These are phyloP conservation scores for Eupithecia centaureata DNA, from an alignment of 2,888 invertebrate species.

Conservation along the genomic window DNA sequence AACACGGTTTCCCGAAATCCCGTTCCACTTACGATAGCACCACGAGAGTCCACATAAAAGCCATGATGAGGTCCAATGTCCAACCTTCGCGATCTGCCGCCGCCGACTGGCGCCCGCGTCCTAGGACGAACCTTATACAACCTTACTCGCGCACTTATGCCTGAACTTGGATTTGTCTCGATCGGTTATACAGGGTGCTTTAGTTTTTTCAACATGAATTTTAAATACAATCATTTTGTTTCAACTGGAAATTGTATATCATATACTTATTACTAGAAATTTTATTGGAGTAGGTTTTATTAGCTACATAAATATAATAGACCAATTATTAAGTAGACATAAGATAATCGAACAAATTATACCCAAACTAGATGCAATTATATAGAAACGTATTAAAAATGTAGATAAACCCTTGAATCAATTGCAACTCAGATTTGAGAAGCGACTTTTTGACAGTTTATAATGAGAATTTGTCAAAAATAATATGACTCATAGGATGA, in stretches of 20 bases:
- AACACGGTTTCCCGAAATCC: background rate
- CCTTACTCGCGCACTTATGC: slow-evolving; percentile 64
- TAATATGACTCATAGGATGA: no score
- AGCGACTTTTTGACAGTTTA: no score
- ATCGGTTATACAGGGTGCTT: slow-evolving; percentile 69
- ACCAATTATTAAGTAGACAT: no score
- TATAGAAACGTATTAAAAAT: no score
- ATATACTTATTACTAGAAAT: no score
- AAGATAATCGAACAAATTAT: no score
- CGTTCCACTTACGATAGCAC: slow-evolving; percentile 53
- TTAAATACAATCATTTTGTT: background rate
- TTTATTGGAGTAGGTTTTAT: no score
- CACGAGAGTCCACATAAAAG: slow-evolving; percentile 45
- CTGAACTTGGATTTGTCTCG: slow-evolving; percentile 83
- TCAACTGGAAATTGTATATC: background rate
- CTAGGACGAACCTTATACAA: slow-evolving; percentile 72
- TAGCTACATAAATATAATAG: no score
- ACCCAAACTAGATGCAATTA: background rate
- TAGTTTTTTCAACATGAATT: background rate
- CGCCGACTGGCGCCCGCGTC: slow-evolving; percentile 67
- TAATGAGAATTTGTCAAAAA: no score
- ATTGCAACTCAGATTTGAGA: no score
- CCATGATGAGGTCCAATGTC: slow-evolving; percentile 48
- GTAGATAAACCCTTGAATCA: no score
- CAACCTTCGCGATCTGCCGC: slow-evolving; percentile 55